Evolutionary conservation across 2,888 invertebrate species (phyloP), one percentile per base, ranked within the genome.

Genomic region (Drosophila formosana): DNA sequence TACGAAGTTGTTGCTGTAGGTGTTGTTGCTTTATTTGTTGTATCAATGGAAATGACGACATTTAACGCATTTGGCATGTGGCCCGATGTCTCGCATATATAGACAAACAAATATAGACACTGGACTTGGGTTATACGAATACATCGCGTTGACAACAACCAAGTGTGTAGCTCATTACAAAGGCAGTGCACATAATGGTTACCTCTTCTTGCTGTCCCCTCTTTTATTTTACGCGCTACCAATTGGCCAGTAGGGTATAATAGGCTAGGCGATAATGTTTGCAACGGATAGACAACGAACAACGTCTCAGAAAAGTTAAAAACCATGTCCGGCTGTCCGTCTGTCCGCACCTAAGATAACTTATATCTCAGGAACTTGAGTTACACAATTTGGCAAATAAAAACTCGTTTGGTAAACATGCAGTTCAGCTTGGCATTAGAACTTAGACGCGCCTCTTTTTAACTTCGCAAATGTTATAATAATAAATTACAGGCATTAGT

Each of bases 151-250:
- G 57, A 79, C 61, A 80, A 71, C 75, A 62, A 30, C 28, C 50
- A 41, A 45, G 60, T 50, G 60, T 61, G 37, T 52, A 64, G 73
- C 90, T 91, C 88, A 90, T 90, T 90, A 91, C 68, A 71, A 77
- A 91, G 76, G 72, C 90, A 87, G 78, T 72, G 76, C 91, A 90
- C 90, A 91, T 90, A 85, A 71, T 77, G 80, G 77, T 85, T 85
- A 72, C 68, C 81, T 58, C 46, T 6, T 55, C 51, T 64, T 43
- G 55, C 66, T 70, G 68, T 56, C 63, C 61, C 25, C 63, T 61
- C 39, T 6, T 46, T 53, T 46, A 13, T 63, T 67, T 45, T 53
- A 18, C 18, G 39, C 39, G 39, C 4, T 7, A 41, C 11, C 39
- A 6, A 41, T 13, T 41, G 39, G 8, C 5, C 13, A 18, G 18